Evolutionary conservation across 2,797 vertebrate species (phyloP).

Genomic region (Notolepis coatsorum): DNA sequence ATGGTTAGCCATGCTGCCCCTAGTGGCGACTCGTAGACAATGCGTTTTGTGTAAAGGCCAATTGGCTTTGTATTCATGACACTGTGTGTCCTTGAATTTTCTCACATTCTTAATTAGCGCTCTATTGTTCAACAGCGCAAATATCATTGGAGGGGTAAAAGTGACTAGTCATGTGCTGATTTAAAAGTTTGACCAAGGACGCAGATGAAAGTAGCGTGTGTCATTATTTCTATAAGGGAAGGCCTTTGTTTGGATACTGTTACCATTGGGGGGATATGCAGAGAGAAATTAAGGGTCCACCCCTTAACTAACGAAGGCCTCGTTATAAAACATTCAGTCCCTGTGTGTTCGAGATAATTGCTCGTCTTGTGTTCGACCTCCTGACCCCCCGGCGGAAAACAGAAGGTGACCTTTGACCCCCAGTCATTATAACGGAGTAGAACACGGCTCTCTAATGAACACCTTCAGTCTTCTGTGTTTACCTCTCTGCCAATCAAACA

Average conservation of each 20-base stretch:
- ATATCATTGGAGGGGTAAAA: background rate
- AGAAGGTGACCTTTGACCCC: conserved; percentile 65
- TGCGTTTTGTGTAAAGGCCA: no score
- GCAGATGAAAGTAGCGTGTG: conserved; percentile 30
- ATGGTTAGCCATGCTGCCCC: no score
- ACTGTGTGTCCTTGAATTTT: background rate
- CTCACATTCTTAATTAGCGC: background rate
- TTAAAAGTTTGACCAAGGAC: background rate
- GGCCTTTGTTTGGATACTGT: conserved; percentile 53
- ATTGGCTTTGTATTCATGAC: no score
- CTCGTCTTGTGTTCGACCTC: conserved; percentile 61
- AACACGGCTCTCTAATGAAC: conserved; percentile 74
- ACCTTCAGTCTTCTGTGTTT: conserved; percentile 63
- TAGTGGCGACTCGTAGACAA: no score
- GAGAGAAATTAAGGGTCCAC: conserved; percentile 55
- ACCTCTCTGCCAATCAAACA: conserved; percentile 64
- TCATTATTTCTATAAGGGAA: conserved; percentile 48
- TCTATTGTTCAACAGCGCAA: background rate
- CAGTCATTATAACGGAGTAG: conserved; percentile 45
- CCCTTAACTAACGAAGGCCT: conserved; percentile 48
- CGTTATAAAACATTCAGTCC: conserved; percentile 47
- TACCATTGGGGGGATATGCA: conserved; percentile 44
- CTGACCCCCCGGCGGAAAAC: conserved; percentile 63
- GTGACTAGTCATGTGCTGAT: conserved; percentile 29
- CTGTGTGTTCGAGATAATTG: conserved; percentile 64